phyloP scores from a whole-genome alignment of 2,113 vertebrate species.

The Sakesphorus luctuosus region DNA sequence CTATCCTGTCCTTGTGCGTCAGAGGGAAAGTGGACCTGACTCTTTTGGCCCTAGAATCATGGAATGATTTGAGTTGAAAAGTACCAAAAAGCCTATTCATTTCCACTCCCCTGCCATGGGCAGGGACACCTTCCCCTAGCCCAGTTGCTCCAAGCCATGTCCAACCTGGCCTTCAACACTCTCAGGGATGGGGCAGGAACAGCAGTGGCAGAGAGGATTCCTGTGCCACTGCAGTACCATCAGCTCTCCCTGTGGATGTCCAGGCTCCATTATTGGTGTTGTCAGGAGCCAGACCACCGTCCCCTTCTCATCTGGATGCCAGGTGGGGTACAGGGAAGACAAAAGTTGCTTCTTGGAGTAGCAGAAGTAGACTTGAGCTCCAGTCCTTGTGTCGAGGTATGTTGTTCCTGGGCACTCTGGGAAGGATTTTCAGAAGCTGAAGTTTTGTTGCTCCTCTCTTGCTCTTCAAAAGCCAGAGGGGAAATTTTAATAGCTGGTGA shows the following conservation, averaged over 20 bases:
- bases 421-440: background rate
- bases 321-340: background rate
- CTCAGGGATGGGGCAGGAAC: background rate
- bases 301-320: background rate
- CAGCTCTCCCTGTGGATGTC: background rate
- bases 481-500: background rate
- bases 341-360: background rate
- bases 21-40: background rate
- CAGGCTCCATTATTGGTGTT: fast-evolving
- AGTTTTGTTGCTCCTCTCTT: background rate
- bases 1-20: background rate
- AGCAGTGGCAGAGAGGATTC: background rate
- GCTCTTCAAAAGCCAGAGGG: background rate
- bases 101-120: background rate
- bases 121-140: background rate
- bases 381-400: background rate
- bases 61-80: background rate
- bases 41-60: background rate
- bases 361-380: background rate
- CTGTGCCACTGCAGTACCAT: fast-evolving
- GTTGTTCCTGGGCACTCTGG: background rate
- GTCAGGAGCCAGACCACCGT: fast-evolving
- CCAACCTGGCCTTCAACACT: background rate
- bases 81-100: background rate
- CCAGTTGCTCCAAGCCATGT: background rate